phyloP scores from a whole-genome alignment of 1,140 invertebrate genomes.

The Lamellibrachia luymesi region DNA sequence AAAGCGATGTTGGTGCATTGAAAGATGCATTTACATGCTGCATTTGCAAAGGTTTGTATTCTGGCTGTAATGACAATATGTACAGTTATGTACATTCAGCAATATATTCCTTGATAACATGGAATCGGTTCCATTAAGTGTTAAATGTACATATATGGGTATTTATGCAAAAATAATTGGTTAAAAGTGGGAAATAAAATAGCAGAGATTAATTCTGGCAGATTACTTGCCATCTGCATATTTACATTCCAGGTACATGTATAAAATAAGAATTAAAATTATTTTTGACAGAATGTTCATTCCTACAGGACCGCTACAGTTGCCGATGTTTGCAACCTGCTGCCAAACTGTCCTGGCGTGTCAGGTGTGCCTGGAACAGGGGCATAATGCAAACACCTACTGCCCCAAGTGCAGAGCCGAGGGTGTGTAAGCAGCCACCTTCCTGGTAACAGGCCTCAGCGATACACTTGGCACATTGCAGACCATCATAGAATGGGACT shows the following conservation, averaged over 20 bases:
- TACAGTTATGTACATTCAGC: no score
- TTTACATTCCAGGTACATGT: no score
- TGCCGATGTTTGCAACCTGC: background rate
- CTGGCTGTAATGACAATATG: background rate
- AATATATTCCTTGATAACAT: no score
- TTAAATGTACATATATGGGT: no score
- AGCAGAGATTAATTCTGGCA: no score
- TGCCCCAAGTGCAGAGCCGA: background rate
- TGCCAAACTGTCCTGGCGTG: background rate
- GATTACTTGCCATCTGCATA: no score
- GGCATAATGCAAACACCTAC: background rate
- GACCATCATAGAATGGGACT: background rate
- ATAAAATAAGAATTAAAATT: background rate
- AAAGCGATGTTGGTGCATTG: background rate
- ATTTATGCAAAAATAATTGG: no score
- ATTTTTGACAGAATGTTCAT: background rate
- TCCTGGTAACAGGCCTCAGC: background rate
- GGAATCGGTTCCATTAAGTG: no score
- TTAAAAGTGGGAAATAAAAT: no score
- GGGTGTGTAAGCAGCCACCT: background rate
- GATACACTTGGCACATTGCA: background rate
- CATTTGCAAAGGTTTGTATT: background rate
- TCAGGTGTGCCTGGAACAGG: background rate
- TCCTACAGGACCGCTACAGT: background rate
- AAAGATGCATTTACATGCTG: background rate